Conservation (phyloP, 2,113 vertebrate genomes). For the Chelonoidis abingdonii region DNA sequence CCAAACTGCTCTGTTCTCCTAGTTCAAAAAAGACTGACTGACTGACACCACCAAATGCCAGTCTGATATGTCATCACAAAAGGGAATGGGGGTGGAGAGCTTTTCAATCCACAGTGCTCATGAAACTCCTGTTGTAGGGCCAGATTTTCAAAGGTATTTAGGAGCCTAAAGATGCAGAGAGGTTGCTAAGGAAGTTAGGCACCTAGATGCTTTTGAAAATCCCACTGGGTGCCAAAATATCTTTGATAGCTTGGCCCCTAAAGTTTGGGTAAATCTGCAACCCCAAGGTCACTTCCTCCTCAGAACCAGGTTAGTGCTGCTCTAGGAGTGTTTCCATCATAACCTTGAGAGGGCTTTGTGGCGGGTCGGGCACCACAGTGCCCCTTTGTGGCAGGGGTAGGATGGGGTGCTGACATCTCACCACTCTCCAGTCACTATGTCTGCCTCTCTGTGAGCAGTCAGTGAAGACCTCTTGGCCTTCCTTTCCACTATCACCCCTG, state of each 20-base stretch:
- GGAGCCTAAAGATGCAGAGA: neutral
- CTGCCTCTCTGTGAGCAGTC: too few species aligned
- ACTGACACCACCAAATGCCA: neutral
- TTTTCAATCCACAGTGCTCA: neutral
- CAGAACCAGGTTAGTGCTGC: neutral
- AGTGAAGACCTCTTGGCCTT: too few species aligned
- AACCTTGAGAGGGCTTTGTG: too few species aligned
- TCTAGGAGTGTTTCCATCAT: neutral
- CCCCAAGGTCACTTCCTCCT: neutral
- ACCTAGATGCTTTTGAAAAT: neutral
- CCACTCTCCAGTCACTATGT: too few species aligned
- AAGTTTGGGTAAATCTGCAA: neutral
- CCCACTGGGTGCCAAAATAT: neutral
- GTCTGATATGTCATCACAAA: neutral
- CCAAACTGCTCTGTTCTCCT: neutral
- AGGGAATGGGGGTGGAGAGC: too few species aligned
- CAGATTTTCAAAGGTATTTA: neutral
- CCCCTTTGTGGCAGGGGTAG: too few species aligned
- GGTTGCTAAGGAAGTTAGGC: neutral
- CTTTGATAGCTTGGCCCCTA: neutral
- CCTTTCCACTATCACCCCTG: too few species aligned
- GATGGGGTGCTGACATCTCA: too few species aligned
- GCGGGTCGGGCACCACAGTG: too few species aligned
- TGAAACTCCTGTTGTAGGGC: neutral
- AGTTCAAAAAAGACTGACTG: neutral